Evolutionary conservation across 2,113 vertebrate species (phyloP), one percentile per base, ranked within the genome.

Genomic region (Crotalus helleri): DNA sequence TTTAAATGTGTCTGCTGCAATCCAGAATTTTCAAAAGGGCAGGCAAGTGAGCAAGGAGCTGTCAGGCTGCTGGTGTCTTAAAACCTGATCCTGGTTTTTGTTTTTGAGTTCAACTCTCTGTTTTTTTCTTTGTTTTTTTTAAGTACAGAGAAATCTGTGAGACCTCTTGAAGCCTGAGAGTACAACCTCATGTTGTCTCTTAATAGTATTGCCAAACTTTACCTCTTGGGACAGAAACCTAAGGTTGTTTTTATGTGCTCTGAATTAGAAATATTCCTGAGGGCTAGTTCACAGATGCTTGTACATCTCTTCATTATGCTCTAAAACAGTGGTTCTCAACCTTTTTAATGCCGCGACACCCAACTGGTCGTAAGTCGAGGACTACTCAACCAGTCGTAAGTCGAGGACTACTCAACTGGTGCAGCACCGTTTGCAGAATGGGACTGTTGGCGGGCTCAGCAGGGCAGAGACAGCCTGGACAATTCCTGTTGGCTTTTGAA

Each of bases 11-110:
- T 88, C 86, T 58, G 90, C 81, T 88, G 39, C 91, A 61, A 91
- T 93, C 61, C 86, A 49, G 85, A 49, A 44, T 57, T 88, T 87
- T 88, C 61, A 21, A 91, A 93, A 85, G 54, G 61, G 33, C 93
- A 85, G 64, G 21, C 10, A 85, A 54, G 90, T 91, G 90, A 88
- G 29, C 90, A 88, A 3, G 61, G 59, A 85, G 26, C 61, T 91
- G 29, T 85, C 61, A 91, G 39, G 26, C 69, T 58, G 29, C 21
- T 91, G 51, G 11, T 15, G 49, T 89, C 90, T 93, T 74, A 93
- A 89, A 57, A 88, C 44, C 86, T 91, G 86, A 91, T 88, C 46
- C 89, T 86, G 17, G 49, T 26, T 87, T 61, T 49, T 49, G 5
- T 12, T 91, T 29, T 29, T 85, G 55, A 91, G 54, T 89, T 89